A percentile compares a stretch with the other conserved stretches of the same genome.
These are phyloP conservation scores for Jacana jacana DNA, from an alignment of 2,113 vertebrate genomes.

Conservation along the genomic window DNA sequence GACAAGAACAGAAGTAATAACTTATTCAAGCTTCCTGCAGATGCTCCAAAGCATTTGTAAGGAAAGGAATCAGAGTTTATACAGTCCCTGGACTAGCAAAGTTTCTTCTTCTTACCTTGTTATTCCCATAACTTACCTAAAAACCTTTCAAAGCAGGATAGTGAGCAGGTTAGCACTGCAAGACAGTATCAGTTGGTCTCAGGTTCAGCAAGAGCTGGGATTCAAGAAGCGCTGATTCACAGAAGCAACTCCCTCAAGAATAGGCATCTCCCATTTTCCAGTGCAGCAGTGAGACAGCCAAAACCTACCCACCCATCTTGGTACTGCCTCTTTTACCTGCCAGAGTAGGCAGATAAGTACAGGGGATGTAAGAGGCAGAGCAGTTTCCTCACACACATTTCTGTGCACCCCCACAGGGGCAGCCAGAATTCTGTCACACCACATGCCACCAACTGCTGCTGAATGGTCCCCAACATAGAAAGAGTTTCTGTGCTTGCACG, in stretches of 20 bases:
- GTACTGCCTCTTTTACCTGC: neutral
- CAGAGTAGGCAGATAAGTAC: neutral
- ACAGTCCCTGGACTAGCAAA: neutral
- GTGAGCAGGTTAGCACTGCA: neutral
- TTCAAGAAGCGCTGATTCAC: neutral
- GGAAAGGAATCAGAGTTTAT: neutral
- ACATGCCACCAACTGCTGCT: neutral
- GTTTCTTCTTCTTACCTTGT: neutral
- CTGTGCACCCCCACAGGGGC: neutral
- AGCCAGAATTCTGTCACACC: neutral
- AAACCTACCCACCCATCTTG: neutral
- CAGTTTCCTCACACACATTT: neutral
- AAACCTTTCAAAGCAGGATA: neutral
- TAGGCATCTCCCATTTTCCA: neutral
- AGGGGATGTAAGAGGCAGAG: neutral
- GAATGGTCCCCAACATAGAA: neutral
- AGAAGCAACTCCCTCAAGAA: neutral
- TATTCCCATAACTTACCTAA: neutral
- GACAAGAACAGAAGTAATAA: neutral
- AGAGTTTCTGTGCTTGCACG: neutral
- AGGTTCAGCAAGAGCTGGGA: neutral
- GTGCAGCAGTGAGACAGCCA: neutral
- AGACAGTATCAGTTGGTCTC: fast-evolving
- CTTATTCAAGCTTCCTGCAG: neutral
- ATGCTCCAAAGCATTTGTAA: neutral